Conservation (phyloP, 2,888 invertebrate species). For the Sialis fuliginosa region DNA sequence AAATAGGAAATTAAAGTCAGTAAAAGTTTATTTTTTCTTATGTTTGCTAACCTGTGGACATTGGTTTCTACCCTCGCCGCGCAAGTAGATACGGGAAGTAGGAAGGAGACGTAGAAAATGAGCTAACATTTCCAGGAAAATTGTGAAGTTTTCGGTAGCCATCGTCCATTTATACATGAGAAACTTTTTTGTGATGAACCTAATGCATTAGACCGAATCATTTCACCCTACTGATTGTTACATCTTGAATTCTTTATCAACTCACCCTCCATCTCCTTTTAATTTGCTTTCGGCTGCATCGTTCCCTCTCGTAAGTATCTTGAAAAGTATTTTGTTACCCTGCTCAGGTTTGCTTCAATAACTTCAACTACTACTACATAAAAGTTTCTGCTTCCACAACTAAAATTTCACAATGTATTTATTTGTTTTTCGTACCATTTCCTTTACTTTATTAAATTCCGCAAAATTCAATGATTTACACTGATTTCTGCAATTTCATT, state of each 20-base stretch:
- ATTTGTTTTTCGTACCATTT: constrained; percentile 10
- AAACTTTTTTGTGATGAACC: neutral
- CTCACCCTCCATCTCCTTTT: neutral
- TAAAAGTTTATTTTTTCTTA: too few relatives aligned
- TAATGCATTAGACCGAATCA: constrained; percentile 17
- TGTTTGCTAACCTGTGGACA: too few relatives aligned
- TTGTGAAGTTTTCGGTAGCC: neutral
- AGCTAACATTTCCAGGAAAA: neutral
- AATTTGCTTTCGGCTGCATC: neutral
- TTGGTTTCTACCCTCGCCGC: too few relatives aligned
- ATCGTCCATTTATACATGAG: neutral
- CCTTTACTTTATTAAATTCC: constrained; percentile 1
- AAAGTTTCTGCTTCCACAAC: constrained; percentile 1
- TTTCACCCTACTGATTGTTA: constrained; percentile 11
- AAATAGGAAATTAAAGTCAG: too few relatives aligned
- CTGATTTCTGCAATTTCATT: neutral
- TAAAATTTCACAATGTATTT: constrained; percentile 12
- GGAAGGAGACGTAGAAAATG: too few relatives aligned
- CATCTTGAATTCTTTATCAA: neutral
- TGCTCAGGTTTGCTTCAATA: neutral
- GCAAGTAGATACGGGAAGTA: too few relatives aligned
- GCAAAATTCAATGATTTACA: constrained; percentile 1
- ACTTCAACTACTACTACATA: neutral
- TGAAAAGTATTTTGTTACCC: neutral
- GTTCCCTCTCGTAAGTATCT: neutral